Evolutionary conservation across 2,797 vertebrate species (phyloP), one percentile per base, ranked within the genome.

Genomic region (Setipinna tenuifilis): DNA sequence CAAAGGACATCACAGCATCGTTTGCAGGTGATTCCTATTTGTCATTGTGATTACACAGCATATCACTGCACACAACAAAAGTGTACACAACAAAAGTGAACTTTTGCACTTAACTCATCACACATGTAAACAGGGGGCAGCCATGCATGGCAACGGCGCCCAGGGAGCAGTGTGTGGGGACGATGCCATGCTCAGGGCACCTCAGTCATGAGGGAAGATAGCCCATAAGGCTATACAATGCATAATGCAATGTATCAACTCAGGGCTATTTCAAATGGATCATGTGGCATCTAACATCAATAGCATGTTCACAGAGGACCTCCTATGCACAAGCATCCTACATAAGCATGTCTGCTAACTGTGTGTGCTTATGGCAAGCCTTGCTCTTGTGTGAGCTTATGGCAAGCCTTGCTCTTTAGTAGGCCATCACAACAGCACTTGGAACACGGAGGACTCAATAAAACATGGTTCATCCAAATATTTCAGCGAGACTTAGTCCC

Each of bases 401-500:
- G 71, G 71, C 31, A 44, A 44, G 71, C 35, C 35, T 19, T 78
- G 5, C 17, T 44, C 71, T 44, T 44, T 78, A 78, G 41, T 31
- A 35, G 71, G 41, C 35, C 35, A 6, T 78, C 35, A 44, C n/a
- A 50, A 86, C 82, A 50, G 85, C 41, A 28, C 46, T 84, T 86
- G 68, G 83, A 75, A 62, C 12, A n/a, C 62, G 59, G 48, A 78
- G 0, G 71, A 31, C 17, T 19, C 41, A 35, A 82, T 81, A 65
- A 62, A n/a, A 78, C 68, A 81, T 44, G n/a, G 2, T 83, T 65
- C 57, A 16, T 78, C 85, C 82, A 83, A 84, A 89, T 35, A 83
- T 83, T 85, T 89, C 83, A 87, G 85, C 28, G 85, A 84, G 82
- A 87, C 88, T 80, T 84, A 82, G 84, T 81, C 78, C 65, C 85